Evolutionary conservation across 2,888 invertebrate species (phyloP).

Genomic region (Drosophila mayaguana): DNA sequence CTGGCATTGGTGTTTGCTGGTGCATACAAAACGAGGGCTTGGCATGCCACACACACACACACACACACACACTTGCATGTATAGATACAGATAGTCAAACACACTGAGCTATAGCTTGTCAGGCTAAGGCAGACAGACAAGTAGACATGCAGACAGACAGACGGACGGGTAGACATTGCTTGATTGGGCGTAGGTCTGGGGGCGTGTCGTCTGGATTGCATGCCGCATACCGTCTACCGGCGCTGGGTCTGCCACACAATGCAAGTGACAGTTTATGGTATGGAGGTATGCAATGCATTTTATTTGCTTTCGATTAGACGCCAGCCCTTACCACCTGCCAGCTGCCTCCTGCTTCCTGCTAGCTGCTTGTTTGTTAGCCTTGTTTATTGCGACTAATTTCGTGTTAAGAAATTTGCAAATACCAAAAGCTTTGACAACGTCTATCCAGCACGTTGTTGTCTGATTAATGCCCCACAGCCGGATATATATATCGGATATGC

Average conservation of each 20-base stretch:
- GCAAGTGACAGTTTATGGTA: constrained; percentile 78
- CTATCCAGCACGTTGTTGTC: constrained; percentile 34
- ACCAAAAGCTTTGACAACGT: constrained; percentile 56
- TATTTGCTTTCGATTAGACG: constrained; percentile 79
- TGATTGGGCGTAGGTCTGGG: neutral
- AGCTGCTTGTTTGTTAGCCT: constrained; percentile 65
- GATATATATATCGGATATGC: constrained; percentile 42
- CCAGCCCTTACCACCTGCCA: neutral
- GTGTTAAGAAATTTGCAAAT: constrained; percentile 79
- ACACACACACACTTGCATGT: constrained; percentile 33
- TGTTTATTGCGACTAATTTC: constrained; percentile 79
- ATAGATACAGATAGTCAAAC: constrained; percentile 27
- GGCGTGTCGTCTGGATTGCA: constrained; percentile 41
- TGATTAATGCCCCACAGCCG: constrained; percentile 47
- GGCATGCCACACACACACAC: constrained; percentile 55
- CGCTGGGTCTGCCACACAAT: constrained; percentile 46
- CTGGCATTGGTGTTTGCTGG: constrained; percentile 41
- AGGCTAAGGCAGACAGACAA: constrained; percentile 28
- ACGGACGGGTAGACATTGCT: constrained; percentile 17
- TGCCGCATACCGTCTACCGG: constrained; percentile 25
- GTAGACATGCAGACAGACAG: constrained; percentile 18
- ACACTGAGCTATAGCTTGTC: constrained; percentile 20
- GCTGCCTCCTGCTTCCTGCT: constrained; percentile 1
- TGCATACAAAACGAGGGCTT: constrained; percentile 72
- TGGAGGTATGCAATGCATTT: constrained; percentile 78